Percentiles rank a stretch among this genome's conserved stretches.
Conservation (phyloP, 2,888 invertebrate genomes). For the Glaucopsyche alexis region DNA sequence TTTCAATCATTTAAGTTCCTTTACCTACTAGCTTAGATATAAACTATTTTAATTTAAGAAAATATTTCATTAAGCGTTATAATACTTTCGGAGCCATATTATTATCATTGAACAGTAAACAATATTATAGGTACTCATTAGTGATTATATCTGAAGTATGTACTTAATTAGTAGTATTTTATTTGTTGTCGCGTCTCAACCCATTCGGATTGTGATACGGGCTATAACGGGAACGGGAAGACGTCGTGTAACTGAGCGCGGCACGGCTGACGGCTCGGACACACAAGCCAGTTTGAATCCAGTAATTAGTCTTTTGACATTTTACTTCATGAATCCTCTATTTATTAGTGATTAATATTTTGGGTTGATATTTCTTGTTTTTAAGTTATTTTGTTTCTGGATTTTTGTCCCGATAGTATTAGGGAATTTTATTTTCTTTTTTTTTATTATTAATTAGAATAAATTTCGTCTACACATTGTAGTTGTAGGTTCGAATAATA, state of each 20-base stretch:
- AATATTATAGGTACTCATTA: conserved; percentile 50
- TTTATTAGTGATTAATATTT: conserved; percentile 78
- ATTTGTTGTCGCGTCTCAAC: conserved; percentile 67
- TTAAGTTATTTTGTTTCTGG: conserved; percentile 79
- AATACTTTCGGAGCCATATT: conserved; percentile 63
- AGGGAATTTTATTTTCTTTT: conserved; percentile 80
- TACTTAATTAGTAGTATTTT: conserved; percentile 78
- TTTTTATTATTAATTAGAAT: conserved; percentile 75
- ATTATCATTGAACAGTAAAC: conserved; percentile 53
- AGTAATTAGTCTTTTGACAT: conserved; percentile 65
- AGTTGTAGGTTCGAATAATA: conserved; percentile 74
- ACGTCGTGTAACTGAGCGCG: conserved; percentile 45
- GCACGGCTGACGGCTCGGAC: conserved; percentile 31
- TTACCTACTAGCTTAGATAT: conserved; percentile 41
- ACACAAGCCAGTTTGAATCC: conserved; percentile 46
- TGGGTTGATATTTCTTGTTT: conserved; percentile 79
- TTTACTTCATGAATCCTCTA: conserved; percentile 73
- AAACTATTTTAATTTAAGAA: conserved; percentile 15
- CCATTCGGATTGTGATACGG: conserved; percentile 72
- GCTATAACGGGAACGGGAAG: conserved; percentile 67
- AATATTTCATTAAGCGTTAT: conserved; percentile 37
- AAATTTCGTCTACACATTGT: conserved; percentile 70
- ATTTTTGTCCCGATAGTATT: conserved; percentile 80
- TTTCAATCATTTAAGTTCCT: conserved; percentile 45
- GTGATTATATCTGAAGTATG: conserved; percentile 59